Percentiles rank a stretch among this genome's conserved stretches.
phyloP scores from a whole-genome alignment of 2,888 invertebrate species.

The Drosophila histrio region DNA sequence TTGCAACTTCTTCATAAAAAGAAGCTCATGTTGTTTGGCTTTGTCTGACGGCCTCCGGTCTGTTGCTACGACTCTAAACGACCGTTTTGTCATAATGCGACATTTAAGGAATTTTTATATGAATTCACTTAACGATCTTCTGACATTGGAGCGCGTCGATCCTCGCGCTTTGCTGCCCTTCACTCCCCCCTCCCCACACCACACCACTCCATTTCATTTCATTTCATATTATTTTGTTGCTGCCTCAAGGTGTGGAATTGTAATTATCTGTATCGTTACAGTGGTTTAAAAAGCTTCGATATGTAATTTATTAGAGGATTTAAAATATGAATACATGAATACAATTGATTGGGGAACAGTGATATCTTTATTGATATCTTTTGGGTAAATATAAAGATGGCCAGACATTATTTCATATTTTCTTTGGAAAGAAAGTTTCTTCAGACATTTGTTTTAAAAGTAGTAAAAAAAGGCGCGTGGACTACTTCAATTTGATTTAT shows the following conservation, averaged over 20 bases:
- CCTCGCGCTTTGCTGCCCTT: slow-evolving; percentile 31
- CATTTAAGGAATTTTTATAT: slow-evolving; percentile 81
- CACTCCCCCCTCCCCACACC: too few relatives aligned
- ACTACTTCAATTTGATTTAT: too few relatives aligned
- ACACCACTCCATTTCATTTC: too few relatives aligned
- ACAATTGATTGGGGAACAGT: too few relatives aligned
- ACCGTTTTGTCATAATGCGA: slow-evolving; percentile 83
- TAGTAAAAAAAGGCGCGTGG: too few relatives aligned
- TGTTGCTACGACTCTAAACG: slow-evolving; percentile 55
- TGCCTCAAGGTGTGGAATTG: slow-evolving; percentile 68
- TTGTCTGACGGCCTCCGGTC: slow-evolving; percentile 3
- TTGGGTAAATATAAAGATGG: too few relatives aligned
- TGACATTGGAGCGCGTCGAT: slow-evolving; percentile 54
- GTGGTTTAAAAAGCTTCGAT: slow-evolving; percentile 16
- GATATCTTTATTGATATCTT: too few relatives aligned
- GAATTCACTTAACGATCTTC: slow-evolving; percentile 75
- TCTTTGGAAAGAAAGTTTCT: too few relatives aligned
- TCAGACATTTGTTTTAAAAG: too few relatives aligned
- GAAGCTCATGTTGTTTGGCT: slow-evolving; percentile 38
- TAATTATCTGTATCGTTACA: slow-evolving; percentile 53
- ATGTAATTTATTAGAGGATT: too few relatives aligned
- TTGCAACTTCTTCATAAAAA: slow-evolving; percentile 62
- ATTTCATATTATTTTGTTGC: neutral
- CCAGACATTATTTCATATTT: too few relatives aligned
- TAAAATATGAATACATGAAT: too few relatives aligned